Evolutionary conservation across 2,888 invertebrate genomes (phyloP), one percentile per base, ranked within the genome.

Genomic region (Athrips mouffetella): DNA sequence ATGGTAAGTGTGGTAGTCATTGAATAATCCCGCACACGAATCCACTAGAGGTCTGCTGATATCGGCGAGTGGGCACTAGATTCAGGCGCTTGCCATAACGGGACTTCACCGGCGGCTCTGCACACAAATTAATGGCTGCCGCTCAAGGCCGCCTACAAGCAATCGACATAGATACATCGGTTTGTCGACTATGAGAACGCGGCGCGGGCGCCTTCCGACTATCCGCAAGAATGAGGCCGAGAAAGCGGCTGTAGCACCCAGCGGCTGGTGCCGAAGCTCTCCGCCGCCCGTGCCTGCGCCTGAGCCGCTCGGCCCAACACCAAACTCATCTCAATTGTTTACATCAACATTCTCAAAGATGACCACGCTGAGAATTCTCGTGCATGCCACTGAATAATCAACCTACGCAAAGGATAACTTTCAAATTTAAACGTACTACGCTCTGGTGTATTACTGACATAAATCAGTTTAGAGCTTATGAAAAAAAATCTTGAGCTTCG

Each of bases 101-200:
- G 86, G 78, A 86, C 65, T 60, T 61, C 70, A 74, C 70, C 63
- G 78, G 68, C 77, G 75, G 80, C 76, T 82, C 67, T 76, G 83
- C 84, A 85, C 85, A 84, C 86, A 83, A 85, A 87, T 86, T 85
- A 84, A 84, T 84, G 77, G 77, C 74, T 73, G 76, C 70, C 71
- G 82, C 76, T 87, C 87, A 86, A 86, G 86, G 87, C 86, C 86
- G 84, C 84, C 85, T 84, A 79, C 81, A 77, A 82, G 78, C 80
- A 79, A 82, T 85, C 84, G 85, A 85, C 85, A 86, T 83, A 84
- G 82, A 86, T 84, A 85, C 83, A 85, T 85, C 76, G 73, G 71
- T 79, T 80, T 80, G 81, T 78, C 80, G 80, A 79, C 77, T 79
- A 79, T 76, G 81, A 83, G 82, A 83, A 81, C 79, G 73, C 73